Evolutionary conservation across 2,113 vertebrate genomes (phyloP).

Genomic region (Rhinolophus ferrumequinum): DNA sequence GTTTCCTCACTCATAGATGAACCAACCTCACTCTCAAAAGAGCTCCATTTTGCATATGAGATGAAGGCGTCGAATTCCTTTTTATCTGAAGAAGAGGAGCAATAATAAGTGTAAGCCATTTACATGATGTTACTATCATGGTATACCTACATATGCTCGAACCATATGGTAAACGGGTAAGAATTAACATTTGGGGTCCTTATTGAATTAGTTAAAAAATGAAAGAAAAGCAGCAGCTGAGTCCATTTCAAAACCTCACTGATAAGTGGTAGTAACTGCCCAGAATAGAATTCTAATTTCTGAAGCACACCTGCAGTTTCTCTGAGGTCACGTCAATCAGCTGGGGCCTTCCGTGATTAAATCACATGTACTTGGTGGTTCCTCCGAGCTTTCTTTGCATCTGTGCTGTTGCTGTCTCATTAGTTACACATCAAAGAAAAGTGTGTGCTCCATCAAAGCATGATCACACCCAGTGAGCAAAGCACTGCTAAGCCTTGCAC

Average conservation of each 20-base stretch:
- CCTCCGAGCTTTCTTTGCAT: not conserved
- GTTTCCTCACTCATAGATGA: conserved; percentile 79
- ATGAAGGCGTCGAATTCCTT: conserved; percentile 94
- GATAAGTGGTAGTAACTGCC: not conserved
- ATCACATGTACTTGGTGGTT: accelerated
- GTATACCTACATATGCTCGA: not conserved
- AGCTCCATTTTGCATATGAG: conserved; percentile 86
- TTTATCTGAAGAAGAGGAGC: conserved; percentile 80
- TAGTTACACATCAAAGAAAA: conserved; percentile 48
- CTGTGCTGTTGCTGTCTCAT: not conserved
- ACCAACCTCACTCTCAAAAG: conserved; percentile 39
- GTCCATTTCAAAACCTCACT: not conserved
- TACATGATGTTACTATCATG: accelerated
- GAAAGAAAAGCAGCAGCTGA: not conserved
- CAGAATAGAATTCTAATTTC: not conserved
- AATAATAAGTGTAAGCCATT: not conserved
- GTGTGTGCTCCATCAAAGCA: not conserved
- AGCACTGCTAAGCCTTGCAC: not conserved
- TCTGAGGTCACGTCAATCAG: not conserved
- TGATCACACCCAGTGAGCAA: not conserved
- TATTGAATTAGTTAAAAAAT: not conserved
- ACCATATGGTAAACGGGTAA: not conserved
- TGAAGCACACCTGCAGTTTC: not conserved
- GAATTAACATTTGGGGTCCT: not conserved
- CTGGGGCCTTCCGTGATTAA: not conserved